A percentile compares a stretch with the other conserved stretches of the same genome.
Conservation (phyloP, 2,888 invertebrate genomes). For the Sphinx pinastri region DNA sequence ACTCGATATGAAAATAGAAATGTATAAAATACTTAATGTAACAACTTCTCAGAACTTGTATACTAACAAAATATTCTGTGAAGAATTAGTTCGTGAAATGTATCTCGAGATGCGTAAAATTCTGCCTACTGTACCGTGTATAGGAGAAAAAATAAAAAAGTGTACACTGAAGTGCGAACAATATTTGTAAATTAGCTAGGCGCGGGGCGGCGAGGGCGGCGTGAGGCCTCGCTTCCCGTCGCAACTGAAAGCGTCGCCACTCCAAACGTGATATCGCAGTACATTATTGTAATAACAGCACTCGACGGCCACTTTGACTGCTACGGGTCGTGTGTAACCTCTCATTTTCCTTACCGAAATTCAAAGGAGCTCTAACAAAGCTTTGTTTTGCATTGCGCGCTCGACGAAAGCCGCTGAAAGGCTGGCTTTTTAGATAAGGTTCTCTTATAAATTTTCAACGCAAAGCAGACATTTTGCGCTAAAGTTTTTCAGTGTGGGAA, state of each 20-base stretch:
- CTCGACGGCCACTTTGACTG: slow-evolving; percentile 76
- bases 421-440: slow-evolving; percentile 82
- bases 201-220: slow-evolving; percentile 35
- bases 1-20: slow-evolving; percentile 5
- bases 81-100: neutral
- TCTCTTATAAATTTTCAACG: slow-evolving; percentile 78
- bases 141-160: slow-evolving; percentile 24
- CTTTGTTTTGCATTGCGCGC: slow-evolving; percentile 82
- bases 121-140: slow-evolving; percentile 5
- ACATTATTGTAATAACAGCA: slow-evolving; percentile 81
- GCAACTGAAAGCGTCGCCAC: slow-evolving; percentile 54
- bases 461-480: slow-evolving; percentile 67
- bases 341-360: slow-evolving; percentile 82
- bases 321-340: slow-evolving; percentile 74
- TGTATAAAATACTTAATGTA: neutral
- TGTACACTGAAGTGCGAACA: slow-evolving; percentile 12
- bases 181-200: slow-evolving; percentile 35
- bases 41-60: neutral
- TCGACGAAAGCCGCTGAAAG: slow-evolving; percentile 75
- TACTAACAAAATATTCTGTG: neutral
- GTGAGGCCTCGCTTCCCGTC: slow-evolving; percentile 40
- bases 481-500: slow-evolving; percentile 76
- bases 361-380: slow-evolving; percentile 82
- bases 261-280: slow-evolving; percentile 71
- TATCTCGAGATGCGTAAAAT: neutral